These are phyloP conservation scores for Exocentrus adspersus DNA, from an alignment of 2,888 invertebrate genomes.

Conservation along the genomic window DNA sequence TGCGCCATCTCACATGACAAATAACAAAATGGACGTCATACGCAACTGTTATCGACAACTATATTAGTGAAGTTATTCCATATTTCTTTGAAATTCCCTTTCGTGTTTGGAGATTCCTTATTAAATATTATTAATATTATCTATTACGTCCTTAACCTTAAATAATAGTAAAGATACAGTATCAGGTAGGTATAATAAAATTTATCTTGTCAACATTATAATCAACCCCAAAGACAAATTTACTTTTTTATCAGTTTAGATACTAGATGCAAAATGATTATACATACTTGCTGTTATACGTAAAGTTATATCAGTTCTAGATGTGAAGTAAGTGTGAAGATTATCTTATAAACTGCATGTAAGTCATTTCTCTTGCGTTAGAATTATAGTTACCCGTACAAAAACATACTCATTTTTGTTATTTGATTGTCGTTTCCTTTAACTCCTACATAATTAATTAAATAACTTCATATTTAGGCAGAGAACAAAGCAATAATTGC, in stretches of 20 bases:
- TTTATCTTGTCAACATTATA: constrained; percentile 59
- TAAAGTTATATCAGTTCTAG: not conserved
- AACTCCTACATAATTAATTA: no score
- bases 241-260: constrained; percentile 52
- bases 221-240: constrained; percentile 53
- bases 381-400: no score
- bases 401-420: no score
- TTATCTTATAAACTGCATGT: not conserved
- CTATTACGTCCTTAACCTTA: constrained; percentile 59
- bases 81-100: constrained; percentile 13
- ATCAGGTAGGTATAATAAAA: constrained; percentile 52
- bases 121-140: constrained; percentile 59
- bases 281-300: not conserved
- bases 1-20: constrained; percentile 49
- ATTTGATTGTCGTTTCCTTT: no score
- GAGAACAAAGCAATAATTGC: no score
- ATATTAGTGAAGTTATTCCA: not conserved
- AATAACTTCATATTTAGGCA: no score
- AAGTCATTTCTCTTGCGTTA: no score
- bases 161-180: constrained; percentile 52
- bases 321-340: not conserved
- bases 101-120: constrained; percentile 53
- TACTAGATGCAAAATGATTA: constrained; percentile 39
- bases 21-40: constrained; percentile 49
- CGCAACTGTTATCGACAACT: constrained; percentile 19